A percentile compares a stretch with the other conserved stretches of the same genome.
Evolutionary conservation across 2,113 vertebrate genomes (phyloP).

Genomic region (Apaloderma vittatum): DNA sequence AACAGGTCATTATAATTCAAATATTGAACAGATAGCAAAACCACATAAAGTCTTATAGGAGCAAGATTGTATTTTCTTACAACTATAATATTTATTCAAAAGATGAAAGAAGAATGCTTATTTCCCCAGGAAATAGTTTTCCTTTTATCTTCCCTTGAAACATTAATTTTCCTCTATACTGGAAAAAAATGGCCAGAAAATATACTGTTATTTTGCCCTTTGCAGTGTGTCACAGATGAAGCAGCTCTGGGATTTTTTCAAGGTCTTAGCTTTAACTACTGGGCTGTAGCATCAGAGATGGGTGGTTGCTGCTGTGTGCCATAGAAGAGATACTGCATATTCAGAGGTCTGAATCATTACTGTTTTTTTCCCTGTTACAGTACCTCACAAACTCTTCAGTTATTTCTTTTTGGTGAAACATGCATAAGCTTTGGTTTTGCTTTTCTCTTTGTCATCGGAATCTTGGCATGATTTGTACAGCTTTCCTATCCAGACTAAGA

Average conservation of each 20-base stretch:
- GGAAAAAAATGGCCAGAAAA: neutral
- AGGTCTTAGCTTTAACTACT: slow-evolving; percentile 6
- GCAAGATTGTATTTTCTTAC: neutral
- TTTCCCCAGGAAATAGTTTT: neutral
- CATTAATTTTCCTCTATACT: neutral
- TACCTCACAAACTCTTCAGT: neutral
- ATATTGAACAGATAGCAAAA: neutral
- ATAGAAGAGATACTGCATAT: neutral
- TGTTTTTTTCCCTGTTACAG: neutral
- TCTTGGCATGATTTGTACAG: neutral
- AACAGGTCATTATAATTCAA: neutral
- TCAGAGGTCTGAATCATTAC: neutral
- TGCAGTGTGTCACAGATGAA: slow-evolving; percentile 4
- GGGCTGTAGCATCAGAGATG: neutral
- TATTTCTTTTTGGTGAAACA: neutral
- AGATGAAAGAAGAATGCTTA: neutral
- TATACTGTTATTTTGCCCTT: neutral
- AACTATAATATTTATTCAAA: neutral
- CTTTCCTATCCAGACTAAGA: neutral
- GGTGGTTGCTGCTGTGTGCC: neutral
- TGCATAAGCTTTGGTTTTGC: neutral
- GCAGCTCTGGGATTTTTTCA: neutral
- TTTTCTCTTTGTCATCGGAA: neutral
- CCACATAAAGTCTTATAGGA: neutral
- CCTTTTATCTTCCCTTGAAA: neutral